Evolutionary conservation across 2,888 invertebrate genomes (phyloP).

Genomic region (Torymus auratus): DNA sequence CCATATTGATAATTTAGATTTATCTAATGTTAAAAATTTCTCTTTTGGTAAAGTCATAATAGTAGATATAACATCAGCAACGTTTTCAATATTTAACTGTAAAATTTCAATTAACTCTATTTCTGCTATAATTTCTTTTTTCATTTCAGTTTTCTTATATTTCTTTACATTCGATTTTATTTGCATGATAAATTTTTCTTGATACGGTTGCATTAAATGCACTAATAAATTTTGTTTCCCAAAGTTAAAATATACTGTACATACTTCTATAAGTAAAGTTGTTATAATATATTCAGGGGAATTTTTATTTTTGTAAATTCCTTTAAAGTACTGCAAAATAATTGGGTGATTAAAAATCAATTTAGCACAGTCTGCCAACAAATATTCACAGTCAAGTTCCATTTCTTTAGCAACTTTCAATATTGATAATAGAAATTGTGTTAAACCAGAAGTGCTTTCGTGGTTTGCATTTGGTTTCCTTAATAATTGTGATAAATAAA

Average conservation of each 20-base stretch:
- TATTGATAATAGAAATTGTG: slow-evolving; percentile 64
- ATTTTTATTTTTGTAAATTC: slow-evolving; percentile 67
- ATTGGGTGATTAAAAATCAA: slow-evolving; percentile 75
- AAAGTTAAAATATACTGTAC: slow-evolving; percentile 62
- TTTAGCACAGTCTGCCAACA: slow-evolving; percentile 66
- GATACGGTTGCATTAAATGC: slow-evolving; percentile 77
- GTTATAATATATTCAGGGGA: slow-evolving; percentile 68
- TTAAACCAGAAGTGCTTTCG: slow-evolving; percentile 59
- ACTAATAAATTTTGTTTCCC: slow-evolving; percentile 53
- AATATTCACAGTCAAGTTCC: slow-evolving; percentile 52
- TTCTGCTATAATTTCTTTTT: slow-evolving; percentile 69
- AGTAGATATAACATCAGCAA: slow-evolving; percentile 76
- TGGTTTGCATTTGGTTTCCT: slow-evolving; percentile 61
- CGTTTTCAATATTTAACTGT: slow-evolving; percentile 74
- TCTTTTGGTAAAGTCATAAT: slow-evolving; percentile 73
- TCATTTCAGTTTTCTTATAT: slow-evolving; percentile 69
- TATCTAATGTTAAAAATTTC: slow-evolving; percentile 77
- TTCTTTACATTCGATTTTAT: slow-evolving; percentile 78
- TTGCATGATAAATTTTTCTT: slow-evolving; percentile 79
- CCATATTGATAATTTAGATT: slow-evolving; percentile 77
- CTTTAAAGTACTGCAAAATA: slow-evolving; percentile 74
- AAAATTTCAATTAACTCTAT: slow-evolving; percentile 76
- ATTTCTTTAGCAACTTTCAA: slow-evolving; percentile 64
- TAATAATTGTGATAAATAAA: slow-evolving; percentile 70
- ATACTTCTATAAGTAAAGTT: slow-evolving; percentile 67